These are phyloP conservation scores for Telmatochromis sp. DNA, from an alignment of 2,113 vertebrate species.

Conservation along the genomic window DNA sequence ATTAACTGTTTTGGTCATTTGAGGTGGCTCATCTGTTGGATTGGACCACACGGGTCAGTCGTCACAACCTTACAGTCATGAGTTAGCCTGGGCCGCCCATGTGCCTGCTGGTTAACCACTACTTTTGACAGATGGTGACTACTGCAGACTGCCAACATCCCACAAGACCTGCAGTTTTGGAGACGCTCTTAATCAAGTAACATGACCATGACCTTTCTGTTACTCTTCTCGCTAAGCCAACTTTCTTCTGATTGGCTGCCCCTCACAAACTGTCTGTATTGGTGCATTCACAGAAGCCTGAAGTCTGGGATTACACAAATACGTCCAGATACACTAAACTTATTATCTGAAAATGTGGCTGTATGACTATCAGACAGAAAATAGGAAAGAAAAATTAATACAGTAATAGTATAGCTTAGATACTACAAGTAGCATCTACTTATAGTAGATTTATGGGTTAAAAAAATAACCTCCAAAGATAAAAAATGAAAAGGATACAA, in stretches of 20 bases:
- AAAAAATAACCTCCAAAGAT: neutral
- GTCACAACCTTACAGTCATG: neutral
- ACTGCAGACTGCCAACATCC: neutral
- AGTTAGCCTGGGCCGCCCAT: fast-evolving
- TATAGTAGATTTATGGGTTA: neutral
- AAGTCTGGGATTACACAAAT: neutral
- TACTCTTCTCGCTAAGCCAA: neutral
- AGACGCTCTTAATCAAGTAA: neutral
- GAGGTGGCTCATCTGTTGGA: neutral
- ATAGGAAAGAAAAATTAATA: fast-evolving
- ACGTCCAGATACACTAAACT: neutral
- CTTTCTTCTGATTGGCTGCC: neutral
- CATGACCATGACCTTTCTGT: neutral
- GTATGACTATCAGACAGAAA: neutral
- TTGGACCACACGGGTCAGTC: neutral
- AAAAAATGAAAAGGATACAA: neutral
- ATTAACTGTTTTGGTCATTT: neutral
- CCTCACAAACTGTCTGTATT: neutral
- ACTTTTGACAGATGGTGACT: neutral
- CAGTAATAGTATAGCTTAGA: neutral
- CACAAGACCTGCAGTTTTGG: neutral
- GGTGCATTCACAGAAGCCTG: neutral
- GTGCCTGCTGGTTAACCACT: neutral
- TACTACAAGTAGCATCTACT: neutral
- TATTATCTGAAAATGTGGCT: neutral